phyloP scores from a whole-genome alignment of 2,113 vertebrate species.

The Pardalotus punctatus region DNA sequence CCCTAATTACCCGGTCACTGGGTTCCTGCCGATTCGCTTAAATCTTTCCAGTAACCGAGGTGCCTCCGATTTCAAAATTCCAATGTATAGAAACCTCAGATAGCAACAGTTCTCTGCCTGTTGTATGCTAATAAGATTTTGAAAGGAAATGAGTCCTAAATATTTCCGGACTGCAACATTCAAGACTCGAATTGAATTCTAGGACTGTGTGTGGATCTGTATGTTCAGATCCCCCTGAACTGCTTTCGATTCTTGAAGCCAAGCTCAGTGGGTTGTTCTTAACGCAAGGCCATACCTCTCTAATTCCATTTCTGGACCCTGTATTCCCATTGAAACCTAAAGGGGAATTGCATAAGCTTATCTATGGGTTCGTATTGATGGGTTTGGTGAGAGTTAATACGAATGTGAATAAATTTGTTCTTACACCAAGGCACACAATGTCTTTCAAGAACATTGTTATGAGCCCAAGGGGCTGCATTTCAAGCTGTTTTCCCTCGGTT shows the following conservation, averaged over 20 bases:
- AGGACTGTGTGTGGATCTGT: not conserved
- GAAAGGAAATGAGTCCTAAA: not conserved
- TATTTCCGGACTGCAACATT: not conserved
- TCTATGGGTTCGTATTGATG: not conserved
- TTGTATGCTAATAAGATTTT: not conserved
- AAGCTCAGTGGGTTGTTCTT: not conserved
- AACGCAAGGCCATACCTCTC: not conserved
- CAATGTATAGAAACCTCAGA: not conserved
- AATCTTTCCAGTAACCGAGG: not conserved
- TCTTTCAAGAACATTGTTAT: not conserved
- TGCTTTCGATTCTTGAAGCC: not conserved
- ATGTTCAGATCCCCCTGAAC: not conserved
- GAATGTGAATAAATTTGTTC: not conserved
- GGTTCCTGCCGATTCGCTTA: not conserved
- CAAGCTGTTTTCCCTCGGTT: not conserved
- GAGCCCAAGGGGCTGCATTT: not conserved
- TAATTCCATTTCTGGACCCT: fast-evolving
- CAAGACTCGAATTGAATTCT: fast-evolving
- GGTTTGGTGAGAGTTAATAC: not conserved
- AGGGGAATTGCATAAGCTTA: not conserved
- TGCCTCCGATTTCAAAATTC: not conserved
- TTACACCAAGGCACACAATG: not conserved
- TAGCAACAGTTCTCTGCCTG: not conserved
- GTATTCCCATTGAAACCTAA: not conserved
- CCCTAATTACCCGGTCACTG: not conserved